Evolutionary conservation across 2,113 vertebrate genomes (phyloP).

Genomic region (Lanius ludovicianus): DNA sequence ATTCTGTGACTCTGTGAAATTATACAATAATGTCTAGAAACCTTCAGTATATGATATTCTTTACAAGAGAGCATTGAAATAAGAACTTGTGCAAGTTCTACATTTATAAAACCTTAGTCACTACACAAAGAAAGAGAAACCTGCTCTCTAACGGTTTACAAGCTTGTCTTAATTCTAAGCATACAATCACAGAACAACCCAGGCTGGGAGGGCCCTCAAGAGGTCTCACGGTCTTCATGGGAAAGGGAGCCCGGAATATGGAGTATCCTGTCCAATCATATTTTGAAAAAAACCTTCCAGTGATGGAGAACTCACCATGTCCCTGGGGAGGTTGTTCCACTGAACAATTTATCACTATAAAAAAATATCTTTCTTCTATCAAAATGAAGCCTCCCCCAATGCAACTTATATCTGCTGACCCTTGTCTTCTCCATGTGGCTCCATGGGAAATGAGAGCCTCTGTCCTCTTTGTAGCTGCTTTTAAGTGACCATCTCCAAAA

Average conservation of each 20-base stretch:
- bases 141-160: neutral
- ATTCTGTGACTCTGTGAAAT: neutral
- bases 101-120: neutral
- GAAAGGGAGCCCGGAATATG: neutral
- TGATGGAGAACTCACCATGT: neutral
- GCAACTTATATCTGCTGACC: fast-evolving
- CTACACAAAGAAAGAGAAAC: neutral
- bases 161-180: neutral
- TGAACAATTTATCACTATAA: neutral
- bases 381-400: neutral
- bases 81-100: neutral
- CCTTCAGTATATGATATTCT: neutral
- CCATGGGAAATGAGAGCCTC: neutral
- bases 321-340: neutral
- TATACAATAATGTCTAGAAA: neutral
- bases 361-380: neutral
- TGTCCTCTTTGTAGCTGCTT: neutral
- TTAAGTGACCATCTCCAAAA: neutral
- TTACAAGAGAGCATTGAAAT: neutral
- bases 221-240: neutral
- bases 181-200: neutral
- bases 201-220: neutral
- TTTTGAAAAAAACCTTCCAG: neutral
- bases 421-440: neutral
- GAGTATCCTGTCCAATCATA: neutral